Evolutionary conservation across 2,888 invertebrate genomes (phyloP), one percentile per base, ranked within the genome.

Genomic region (Temnothorax ravouxi): DNA sequence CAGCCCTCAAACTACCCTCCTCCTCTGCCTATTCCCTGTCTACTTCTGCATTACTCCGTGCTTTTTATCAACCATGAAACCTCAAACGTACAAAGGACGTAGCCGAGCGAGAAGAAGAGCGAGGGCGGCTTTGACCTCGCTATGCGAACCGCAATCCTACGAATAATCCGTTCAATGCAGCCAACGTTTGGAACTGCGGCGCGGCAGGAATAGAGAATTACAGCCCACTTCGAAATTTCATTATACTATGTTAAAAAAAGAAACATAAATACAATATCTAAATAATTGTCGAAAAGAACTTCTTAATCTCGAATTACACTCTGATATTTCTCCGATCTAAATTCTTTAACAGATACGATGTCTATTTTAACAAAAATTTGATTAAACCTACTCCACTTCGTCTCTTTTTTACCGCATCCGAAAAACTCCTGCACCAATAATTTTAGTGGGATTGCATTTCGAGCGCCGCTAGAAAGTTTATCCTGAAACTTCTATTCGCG

Each of bases 21-120:
- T 50, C 47, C 59, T 47, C 56, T 21, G 34, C 69, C 41, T 6
- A 15, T 61, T 25, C 18, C 59, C 56, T 54, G n/a, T 50, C 54
- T 64, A 54, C 77, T 56, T 75, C 88, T 74, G 85, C 88, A 88
- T 82, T 82, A 75, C 82, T 84, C 91, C 85, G 87, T 89, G 90
- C 90, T 92, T 92, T 92, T 92, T 92, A 91, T 89, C 86, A 85
- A 88, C 90, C 88, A 82, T 84, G 91, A 92, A 92, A 92, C 92
- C 92, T 91, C 92, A 91, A 92, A 91, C 87, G 89, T 91, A 92
- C 92, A 92, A 92, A 92, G 91, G 91, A 90, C 83, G 86, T 83
- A 89, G 88, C 85, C 88, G 85, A 85, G 86, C 88, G 84, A 84
- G 88, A 89, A 88, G 86, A 89, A 87, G 71, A 87, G 71, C 87